A percentile compares a stretch with the other conserved stretches of the same genome.
Conservation (phyloP, 2,888 invertebrate genomes). For the Sarcophaga carnaria region DNA sequence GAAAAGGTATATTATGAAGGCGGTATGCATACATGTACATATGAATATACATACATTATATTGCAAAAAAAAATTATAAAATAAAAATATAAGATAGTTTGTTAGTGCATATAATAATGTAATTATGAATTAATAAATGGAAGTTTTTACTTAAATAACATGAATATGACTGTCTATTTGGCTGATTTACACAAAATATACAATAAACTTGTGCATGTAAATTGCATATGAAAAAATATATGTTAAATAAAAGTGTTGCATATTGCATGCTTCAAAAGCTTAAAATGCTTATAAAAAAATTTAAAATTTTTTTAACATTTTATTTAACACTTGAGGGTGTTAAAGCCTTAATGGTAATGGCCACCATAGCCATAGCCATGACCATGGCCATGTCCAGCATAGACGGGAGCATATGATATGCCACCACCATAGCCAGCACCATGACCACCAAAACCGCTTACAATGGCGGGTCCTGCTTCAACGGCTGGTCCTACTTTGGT, state of each 20-base stretch:
- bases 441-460: conserved; percentile 67
- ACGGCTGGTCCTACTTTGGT: conserved; percentile 71
- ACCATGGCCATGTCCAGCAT: conserved; percentile 77
- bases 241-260: not conserved
- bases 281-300: not conserved
- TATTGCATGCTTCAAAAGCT: not conserved
- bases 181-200: conserved; percentile 23
- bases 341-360: conserved; percentile 24
- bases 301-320: conserved; percentile 71
- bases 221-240: not conserved
- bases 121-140: conserved; percentile 20
- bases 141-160: conserved; percentile 43
- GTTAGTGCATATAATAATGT: not conserved
- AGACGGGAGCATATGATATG: conserved; percentile 67
- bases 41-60: not conserved
- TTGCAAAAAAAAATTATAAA: not conserved
- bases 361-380: conserved; percentile 73
- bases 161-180: conserved; percentile 60
- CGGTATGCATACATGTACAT: not conserved
- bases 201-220: not conserved
- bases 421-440: conserved; percentile 71
- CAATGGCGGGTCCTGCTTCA: conserved; percentile 71
- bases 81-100: not conserved
- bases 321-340: no score
- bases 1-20: not conserved